phyloP scores from a whole-genome alignment of 2,888 invertebrate genomes.

The Apomyelois bistriatella region DNA sequence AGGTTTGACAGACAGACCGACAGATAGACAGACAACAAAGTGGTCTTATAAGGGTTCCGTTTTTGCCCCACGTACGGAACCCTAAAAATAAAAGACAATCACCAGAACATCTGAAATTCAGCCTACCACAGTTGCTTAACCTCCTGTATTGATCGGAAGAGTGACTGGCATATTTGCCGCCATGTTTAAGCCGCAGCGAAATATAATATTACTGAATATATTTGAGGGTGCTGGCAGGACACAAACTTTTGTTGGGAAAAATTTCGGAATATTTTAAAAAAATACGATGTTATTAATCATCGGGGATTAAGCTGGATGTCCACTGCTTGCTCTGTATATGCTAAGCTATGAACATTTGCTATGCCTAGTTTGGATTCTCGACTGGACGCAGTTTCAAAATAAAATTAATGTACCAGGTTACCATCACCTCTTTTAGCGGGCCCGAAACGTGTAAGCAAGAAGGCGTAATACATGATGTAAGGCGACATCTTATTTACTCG shows the following conservation, averaged over 20 bases:
- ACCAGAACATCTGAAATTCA: slow-evolving; percentile 12
- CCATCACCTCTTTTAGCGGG: too few species aligned
- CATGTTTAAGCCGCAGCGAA: background rate
- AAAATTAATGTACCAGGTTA: too few species aligned
- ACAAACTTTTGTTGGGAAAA: background rate
- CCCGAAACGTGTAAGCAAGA: too few species aligned
- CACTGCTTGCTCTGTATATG: background rate
- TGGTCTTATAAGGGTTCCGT: too few species aligned
- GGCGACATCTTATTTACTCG: too few species aligned
- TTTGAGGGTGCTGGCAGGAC: background rate
- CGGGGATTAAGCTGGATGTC: background rate
- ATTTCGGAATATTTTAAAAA: background rate
- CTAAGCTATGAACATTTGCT: background rate
- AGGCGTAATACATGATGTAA: too few species aligned
- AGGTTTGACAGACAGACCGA: too few species aligned
- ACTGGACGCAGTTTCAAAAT: too few species aligned
- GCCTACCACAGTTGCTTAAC: slow-evolving; percentile 21
- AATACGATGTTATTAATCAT: background rate
- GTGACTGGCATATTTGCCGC: slow-evolving; percentile 24
- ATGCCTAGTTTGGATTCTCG: too few species aligned
- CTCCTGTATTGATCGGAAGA: slow-evolving; percentile 26
- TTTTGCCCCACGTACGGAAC: too few species aligned
- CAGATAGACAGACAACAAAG: too few species aligned
- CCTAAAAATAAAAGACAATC: too few species aligned
- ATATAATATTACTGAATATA: slow-evolving; percentile 1